Base-by-base conservation (phyloP, 2,113 vertebrate species). In the Mellivora capensis region DNA sequence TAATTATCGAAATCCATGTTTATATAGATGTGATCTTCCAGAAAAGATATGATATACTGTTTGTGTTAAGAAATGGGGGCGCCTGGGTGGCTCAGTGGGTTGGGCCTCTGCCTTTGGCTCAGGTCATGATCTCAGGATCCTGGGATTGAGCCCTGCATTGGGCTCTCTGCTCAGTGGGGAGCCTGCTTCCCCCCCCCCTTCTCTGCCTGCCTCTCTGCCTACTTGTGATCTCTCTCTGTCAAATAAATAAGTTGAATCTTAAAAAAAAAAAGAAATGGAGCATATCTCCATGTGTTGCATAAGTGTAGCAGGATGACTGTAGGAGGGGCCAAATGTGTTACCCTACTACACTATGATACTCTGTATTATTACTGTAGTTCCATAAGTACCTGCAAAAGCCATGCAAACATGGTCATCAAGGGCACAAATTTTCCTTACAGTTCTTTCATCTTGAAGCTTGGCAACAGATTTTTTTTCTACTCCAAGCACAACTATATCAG, bases 321-420 rank as follows among this genome's bases (percentile, higher is more conserved):
- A 29, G 74, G 23, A 6, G 6, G 17, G 12, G 3, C 7, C 76
- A 77, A 39, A 1, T 14, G 27, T 74, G 23, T 79, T 69, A 39
- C 6, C 37, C 13, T 34, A 81, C 9, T 3, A 20, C 5, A 85
- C 2, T 82, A 81, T 37, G 18, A 31, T 20, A 42, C 57, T 61
- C 47, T 25, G n/a, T 11, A 54, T 61, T 4, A 44, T 59, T 42
- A 86, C 4, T 25, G 15, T 67, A 67, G 29, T 17, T 64, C 31
- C 3, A 2, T 27, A 71, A 85, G 52, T 98, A 99, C 98, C 99
- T 99, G 98, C 99, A 98, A 99, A 99, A 39, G 99, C 98, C 99
- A 99, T 99, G 98, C 99, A 99, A 94, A 99, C 99, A 0, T 99
- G 99, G 94, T 99, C 99, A 90, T 99, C 99, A n/a, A 99, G 98